Evolutionary conservation across 2,888 invertebrate genomes (phyloP).

Genomic region (Stegophylla sp.): DNA sequence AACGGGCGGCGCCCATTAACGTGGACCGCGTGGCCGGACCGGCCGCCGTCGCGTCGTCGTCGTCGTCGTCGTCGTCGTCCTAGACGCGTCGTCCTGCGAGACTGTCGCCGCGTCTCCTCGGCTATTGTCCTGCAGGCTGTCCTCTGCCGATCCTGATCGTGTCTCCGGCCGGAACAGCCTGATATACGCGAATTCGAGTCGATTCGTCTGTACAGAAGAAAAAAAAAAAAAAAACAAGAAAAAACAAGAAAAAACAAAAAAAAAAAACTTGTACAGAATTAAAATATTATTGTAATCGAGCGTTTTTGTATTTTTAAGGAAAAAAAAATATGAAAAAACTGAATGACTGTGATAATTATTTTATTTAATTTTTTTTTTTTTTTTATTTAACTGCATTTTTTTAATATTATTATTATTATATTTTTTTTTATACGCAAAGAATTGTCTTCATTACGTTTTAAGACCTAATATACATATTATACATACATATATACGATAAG

Average conservation of each 20-base stretch:
- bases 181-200: too few species aligned
- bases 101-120: too few species aligned
- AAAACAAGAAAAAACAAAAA: conserved; percentile 3
- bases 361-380: conserved; percentile 14
- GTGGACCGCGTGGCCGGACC: conserved; percentile 60
- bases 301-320: conserved; percentile 41
- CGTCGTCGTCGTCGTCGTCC: background rate
- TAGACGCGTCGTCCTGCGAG: background rate
- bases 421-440: conserved; percentile 48
- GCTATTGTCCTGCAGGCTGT: too few species aligned
- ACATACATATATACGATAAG: too few species aligned
- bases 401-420: conserved; percentile 13
- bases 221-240: background rate
- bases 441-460: conserved; percentile 56
- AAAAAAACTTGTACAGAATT: conserved; percentile 8
- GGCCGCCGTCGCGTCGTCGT: background rate
- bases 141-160: too few species aligned
- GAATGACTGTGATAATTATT: conserved; percentile 58
- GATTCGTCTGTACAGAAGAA: too few species aligned
- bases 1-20: conserved; percentile 70
- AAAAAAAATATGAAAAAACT: conserved; percentile 31
- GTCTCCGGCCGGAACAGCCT: too few species aligned
- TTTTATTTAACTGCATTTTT: conserved; percentile 12
- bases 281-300: background rate
- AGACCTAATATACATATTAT: conserved; percentile 5